A percentile compares a stretch with the other conserved stretches of the same genome.
Evolutionary conservation across 2,888 invertebrate species (phyloP).

Genomic region (Agriotes lineatus): DNA sequence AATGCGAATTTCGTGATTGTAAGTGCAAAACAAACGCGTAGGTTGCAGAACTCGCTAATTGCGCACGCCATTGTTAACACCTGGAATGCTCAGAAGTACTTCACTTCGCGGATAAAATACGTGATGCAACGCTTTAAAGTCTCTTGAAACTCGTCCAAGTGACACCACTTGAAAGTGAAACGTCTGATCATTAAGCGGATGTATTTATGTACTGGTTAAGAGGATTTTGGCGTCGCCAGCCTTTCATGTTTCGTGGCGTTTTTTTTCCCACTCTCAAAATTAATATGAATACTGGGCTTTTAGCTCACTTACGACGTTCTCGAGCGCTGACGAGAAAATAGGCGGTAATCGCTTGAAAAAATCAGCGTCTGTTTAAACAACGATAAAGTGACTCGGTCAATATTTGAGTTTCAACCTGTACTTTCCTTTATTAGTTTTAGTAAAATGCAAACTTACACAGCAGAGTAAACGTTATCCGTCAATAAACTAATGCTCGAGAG

Average conservation of each 20-base stretch:
- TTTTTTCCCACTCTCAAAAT: conserved; percentile 15
- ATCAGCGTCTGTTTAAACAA: conserved; percentile 32
- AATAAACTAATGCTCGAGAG: conserved; percentile 16
- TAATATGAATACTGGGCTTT: conserved; percentile 25
- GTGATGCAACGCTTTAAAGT: conserved; percentile 46
- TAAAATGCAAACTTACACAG: conserved; percentile 33
- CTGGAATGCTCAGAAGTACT: conserved; percentile 47
- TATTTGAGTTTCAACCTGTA: conserved; percentile 27
- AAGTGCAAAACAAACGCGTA: conserved; percentile 46
- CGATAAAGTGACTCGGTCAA: conserved; percentile 29
- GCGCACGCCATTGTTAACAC: conserved; percentile 51
- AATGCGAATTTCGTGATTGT: conserved; percentile 22
- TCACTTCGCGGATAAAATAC: conserved; percentile 45
- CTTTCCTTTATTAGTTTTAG: conserved; percentile 35
- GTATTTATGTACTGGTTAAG: conserved; percentile 53
- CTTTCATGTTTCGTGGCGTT: conserved; percentile 16
- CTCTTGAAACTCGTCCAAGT: conserved; percentile 55
- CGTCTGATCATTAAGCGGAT: conserved; percentile 55
- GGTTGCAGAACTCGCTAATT: conserved; percentile 54
- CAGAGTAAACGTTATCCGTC: conserved; percentile 24
- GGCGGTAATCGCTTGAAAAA: conserved; percentile 16
- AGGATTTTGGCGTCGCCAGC: conserved; percentile 47
- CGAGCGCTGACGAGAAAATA: not conserved
- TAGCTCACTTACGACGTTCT: conserved; percentile 18
- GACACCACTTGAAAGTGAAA: conserved; percentile 56